These are phyloP conservation scores for Naja naja DNA, from an alignment of 2,113 vertebrate genomes.

Conservation along the genomic window DNA sequence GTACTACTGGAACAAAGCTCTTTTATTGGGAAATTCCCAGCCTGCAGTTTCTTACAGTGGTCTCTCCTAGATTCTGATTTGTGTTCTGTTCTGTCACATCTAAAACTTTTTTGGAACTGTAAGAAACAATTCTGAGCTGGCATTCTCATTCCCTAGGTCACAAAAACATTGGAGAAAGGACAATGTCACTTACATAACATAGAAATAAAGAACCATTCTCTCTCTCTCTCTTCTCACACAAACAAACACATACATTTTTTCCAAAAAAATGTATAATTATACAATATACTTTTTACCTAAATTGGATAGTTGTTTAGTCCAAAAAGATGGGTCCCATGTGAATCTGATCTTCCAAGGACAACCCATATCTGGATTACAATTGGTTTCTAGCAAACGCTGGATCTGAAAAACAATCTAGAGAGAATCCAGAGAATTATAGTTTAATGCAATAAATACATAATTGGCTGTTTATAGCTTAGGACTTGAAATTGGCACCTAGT, in stretches of 20 bases:
- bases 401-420: slow-evolving; percentile 94
- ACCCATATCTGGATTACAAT: slow-evolving; percentile 76
- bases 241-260: background rate
- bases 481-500: background rate
- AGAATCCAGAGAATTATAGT: slow-evolving; percentile 28
- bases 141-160: background rate
- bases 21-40: background rate
- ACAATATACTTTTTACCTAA: slow-evolving; percentile 74
- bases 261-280: background rate
- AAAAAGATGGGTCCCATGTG: slow-evolving; percentile 96
- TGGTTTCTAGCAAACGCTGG: slow-evolving; percentile 87
- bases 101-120: background rate
- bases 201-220: background rate
- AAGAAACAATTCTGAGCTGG: background rate
- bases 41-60: background rate
- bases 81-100: background rate
- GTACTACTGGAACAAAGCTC: background rate
- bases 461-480: background rate
- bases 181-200: background rate
- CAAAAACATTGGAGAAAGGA: background rate
- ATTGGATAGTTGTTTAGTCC: slow-evolving; percentile 91
- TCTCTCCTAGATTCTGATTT: background rate
- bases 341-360: slow-evolving; percentile 91
- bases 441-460: background rate
- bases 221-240: background rate